Base-by-base conservation (phyloP, 1,140 invertebrate species). In the Spodoptera litura region DNA sequence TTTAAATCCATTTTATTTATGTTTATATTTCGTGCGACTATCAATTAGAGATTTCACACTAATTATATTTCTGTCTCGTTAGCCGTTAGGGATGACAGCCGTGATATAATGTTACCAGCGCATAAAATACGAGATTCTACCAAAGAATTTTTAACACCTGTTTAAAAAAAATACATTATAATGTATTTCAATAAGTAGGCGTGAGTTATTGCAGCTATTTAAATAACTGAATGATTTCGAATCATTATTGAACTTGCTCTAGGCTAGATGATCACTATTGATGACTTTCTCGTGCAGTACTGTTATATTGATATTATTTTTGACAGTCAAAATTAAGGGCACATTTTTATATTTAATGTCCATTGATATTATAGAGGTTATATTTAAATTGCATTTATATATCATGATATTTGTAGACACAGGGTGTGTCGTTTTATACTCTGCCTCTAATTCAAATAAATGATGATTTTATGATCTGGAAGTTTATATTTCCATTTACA, bases 151-250 rank as follows among this genome's bases (percentile, higher is more conserved):
- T 51, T 66, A 51, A 66, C 38, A 66, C 38, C 38, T 66, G 38
- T 10, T 20, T 49, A 49, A 66, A 66, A 64, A 64, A 61, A 49
- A 49, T 31, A 15, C 20, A 44, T 64, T 66, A 49, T 25, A 49
- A 66, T 25, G 15, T 49, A 66, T 66, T 66, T 66, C 44, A 66
- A 66, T 66, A 49, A 49, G 62, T 49, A 20, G n/a, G 62, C 9
- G 38, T 66, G 62, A 66, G 62, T 66, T 66, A 66, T 66, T 49
- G 15, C 15, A 20, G 38, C 38, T 49, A 66, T 66, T 51, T 66
- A 49, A 64, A 66, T 66, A 10, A 49, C 61, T 11, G 61, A 64
- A 49, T 64, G 61, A 64, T 38, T 66, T 66, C 20, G 35, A 66
- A 66, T 49, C 38, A 12, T 49, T 66, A 66, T 66, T 66, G 62